Evolutionary conservation across 2,888 invertebrate genomes (phyloP), one percentile per base, ranked within the genome.

Genomic region (Chouioia cunea): DNA sequence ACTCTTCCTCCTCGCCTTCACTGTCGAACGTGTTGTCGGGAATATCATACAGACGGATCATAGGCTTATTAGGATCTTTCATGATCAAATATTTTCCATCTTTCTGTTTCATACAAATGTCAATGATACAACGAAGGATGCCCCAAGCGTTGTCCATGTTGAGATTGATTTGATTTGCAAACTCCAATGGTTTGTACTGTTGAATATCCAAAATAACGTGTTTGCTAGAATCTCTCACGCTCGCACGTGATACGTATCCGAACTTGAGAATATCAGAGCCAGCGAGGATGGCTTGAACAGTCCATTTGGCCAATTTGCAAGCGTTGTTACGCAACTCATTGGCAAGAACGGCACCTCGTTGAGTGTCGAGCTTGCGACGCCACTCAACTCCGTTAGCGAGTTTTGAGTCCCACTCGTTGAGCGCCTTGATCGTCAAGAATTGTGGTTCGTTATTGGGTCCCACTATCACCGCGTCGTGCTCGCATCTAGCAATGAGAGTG

Each of bases 121-220:
- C 99, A 78, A 99, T 93, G 81, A 99, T 96, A 86, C 97, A 99
- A 16, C 99, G 91, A 73, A 99, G 88, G 71, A 99, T 95, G 75
- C 97, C 99, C 99, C 99, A 99, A 2, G 97, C 97, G 87, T 99
- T 99, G 86, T 99, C 99, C 97, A 99, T 97, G 83, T 97, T 98
- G 80, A 99, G 88, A 87, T 97, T 98, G 83, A 99, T 99, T 87
- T 99, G 99, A 10, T 95, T 96, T 14, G 99, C 99, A 86, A 99
- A 99, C 88, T 99, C 99, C 82, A 93, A 93, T 14, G 99, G 99
- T 85, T 97, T 97, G 88, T 97, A 99, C 87, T 98, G 98, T 86
- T 98, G 98, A 36, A 96, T 97, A 75, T 97, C 98, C 76, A 99
- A 89, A 80, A 99, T 97, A 57, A 97, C 97, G 86, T 99, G 99